Base-by-base conservation (phyloP, 2,888 invertebrate species). In the Blomia tropicalis region DNA sequence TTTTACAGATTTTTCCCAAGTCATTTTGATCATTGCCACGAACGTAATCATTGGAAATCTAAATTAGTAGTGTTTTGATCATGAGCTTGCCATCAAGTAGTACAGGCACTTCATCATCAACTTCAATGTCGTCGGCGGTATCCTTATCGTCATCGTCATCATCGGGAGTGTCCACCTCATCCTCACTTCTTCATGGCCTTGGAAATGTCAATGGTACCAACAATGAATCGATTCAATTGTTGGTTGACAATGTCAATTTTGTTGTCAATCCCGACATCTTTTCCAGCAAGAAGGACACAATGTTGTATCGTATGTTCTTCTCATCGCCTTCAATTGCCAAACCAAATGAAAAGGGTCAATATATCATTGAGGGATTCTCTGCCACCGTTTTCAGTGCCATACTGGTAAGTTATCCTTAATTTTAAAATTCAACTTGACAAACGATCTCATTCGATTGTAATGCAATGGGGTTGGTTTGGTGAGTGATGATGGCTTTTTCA, bases 201-300 rank as follows among this genome's bases (percentile, higher is more conserved):
- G 22, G 29, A 2, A 19, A 36, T 56, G 11, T 29, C 23, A 11
- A 17, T 31, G 4, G 7, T 22, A 7, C 29, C 11, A 14, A 17
- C 29, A 36, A 36, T 36, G 60, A 59, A n/a, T 56, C 72, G 64
- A 85, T 93, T 61, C 90, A 90, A 1, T 79, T 98, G 58, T 84
- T 96, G n/a, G 96, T 98, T 17, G 96, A 98, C 72, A 90, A 88
- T 70, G 93, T 93, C 0, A 79, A 91, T 67, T 92, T 92, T 73
- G 84, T 95, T 53, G 84, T 95, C 25, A 93, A 95, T 74, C 88
- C 90, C 4, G 83, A 87, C 1, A 79, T 95, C 66, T 89, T 98
- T 71, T 85, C 87, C 11, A 86, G 88, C 2, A 89, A 95, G 75
- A 93, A 96, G 0, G 93, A 96, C 73, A 98, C 98, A 0, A 95